Conservation (phyloP, 2,797 vertebrate genomes). For the Pteronotus mesoamericanus region DNA sequence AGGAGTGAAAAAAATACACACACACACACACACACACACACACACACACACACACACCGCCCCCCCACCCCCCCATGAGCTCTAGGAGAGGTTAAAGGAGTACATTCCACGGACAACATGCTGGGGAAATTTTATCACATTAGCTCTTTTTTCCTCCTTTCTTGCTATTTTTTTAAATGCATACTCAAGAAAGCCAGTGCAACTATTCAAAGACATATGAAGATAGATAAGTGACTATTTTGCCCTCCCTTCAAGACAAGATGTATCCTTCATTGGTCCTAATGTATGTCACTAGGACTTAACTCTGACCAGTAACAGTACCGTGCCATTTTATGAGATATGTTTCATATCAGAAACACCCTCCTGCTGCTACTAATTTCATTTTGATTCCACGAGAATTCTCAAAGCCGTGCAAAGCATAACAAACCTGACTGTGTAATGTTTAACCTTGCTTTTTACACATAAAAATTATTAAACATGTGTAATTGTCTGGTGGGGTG, state of each 20-base stretch:
- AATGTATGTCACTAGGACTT: neutral
- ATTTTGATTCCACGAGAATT: neutral
- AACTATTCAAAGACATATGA: neutral
- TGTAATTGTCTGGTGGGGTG: conserved; percentile 8
- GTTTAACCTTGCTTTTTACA: neutral
- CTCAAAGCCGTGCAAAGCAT: neutral
- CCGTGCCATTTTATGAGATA: neutral
- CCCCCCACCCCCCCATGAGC: no score
- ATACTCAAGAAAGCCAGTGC: neutral
- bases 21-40: no score
- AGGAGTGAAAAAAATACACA: neutral
- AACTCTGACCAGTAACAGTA: neutral
- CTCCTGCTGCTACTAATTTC: neutral
- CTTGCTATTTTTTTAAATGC: neutral
- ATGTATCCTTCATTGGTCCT: neutral
- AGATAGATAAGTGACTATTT: neutral
- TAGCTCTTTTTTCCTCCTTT: neutral
- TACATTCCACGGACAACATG: neutral
- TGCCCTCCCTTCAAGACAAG: neutral
- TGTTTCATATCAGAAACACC: neutral
- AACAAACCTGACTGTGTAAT: neutral
- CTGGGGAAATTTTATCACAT: neutral
- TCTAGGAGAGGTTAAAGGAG: neutral
- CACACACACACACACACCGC: no score
- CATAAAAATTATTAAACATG: conserved; percentile 49